Evolutionary conservation across 2,797 vertebrate species (phyloP).

Genomic region (Pelobates cultripes): DNA sequence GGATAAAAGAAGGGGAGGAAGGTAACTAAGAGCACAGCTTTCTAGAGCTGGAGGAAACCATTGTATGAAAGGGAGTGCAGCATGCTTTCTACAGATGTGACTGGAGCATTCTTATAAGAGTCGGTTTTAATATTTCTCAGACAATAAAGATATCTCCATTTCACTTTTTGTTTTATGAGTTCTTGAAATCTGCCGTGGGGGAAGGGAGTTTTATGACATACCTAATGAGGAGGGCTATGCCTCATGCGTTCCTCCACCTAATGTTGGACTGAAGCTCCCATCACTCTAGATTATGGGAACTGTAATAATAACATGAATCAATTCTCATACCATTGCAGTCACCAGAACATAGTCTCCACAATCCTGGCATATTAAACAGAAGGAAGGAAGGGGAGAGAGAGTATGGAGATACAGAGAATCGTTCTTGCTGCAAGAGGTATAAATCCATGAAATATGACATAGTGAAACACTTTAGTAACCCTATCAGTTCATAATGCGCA

Average conservation of each 20-base stretch:
- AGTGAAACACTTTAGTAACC: slow-evolving; percentile 18
- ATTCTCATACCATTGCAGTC: neutral
- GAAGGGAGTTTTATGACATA: neutral
- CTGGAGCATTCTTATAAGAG: neutral
- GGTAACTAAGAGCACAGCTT: neutral
- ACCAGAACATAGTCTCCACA: neutral
- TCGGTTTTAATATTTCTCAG: neutral
- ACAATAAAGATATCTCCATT: neutral
- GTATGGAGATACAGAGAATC: neutral
- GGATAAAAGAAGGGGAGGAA: neutral
- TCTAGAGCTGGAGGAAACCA: slow-evolving; percentile 11
- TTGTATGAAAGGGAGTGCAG: neutral
- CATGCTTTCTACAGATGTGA: neutral
- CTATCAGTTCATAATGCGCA: slow-evolving; percentile 22
- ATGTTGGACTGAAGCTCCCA: neutral
- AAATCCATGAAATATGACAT: slow-evolving; percentile 30
- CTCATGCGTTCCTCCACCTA: neutral
- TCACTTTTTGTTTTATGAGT: slow-evolving; percentile 12
- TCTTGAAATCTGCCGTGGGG: neutral
- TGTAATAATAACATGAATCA: neutral
- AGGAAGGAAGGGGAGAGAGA: too few species aligned
- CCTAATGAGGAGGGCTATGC: too few species aligned
- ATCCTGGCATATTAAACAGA: too few species aligned
- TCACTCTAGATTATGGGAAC: neutral
- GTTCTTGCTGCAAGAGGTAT: slow-evolving; percentile 15